A percentile compares a stretch with the other conserved stretches of the same genome.
Conservation (phyloP, 2,113 vertebrate genomes). For the Mormyrus lacerda region DNA sequence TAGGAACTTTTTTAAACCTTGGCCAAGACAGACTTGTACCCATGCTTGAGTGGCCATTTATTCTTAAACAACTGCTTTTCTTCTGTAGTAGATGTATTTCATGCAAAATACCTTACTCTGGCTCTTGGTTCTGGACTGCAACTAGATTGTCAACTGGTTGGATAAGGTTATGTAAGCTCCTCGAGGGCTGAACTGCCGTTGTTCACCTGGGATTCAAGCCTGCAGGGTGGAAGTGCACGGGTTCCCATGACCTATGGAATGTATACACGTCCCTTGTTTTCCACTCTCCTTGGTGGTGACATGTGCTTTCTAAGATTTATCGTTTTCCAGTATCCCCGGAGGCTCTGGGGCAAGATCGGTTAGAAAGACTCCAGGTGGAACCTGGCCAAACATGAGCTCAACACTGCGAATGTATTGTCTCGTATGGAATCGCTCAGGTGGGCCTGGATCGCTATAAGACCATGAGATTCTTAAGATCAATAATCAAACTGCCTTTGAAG, state of each 20-base stretch:
- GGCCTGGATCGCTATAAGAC: not conserved
- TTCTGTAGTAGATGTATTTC: not conserved
- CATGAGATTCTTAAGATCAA: not conserved
- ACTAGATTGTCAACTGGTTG: not conserved
- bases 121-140: not conserved
- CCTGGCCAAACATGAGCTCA: slow-evolving; percentile 1
- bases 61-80: not conserved
- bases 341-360: not conserved
- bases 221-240: not conserved
- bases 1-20: not conserved
- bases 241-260: not conserved
- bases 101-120: not conserved
- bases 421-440: not conserved
- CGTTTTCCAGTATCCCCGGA: not conserved
- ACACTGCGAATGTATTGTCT: not conserved
- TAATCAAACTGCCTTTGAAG: not conserved
- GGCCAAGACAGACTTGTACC: not conserved
- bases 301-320: not conserved
- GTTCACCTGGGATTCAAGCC: not conserved
- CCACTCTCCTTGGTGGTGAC: not conserved
- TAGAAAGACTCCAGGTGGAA: not conserved
- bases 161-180: not conserved
- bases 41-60: not conserved
- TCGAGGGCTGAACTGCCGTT: not conserved
- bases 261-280: not conserved